These are phyloP conservation scores for Cosmia pyralina DNA, from an alignment of 2,888 invertebrate species.

Conservation along the genomic window DNA sequence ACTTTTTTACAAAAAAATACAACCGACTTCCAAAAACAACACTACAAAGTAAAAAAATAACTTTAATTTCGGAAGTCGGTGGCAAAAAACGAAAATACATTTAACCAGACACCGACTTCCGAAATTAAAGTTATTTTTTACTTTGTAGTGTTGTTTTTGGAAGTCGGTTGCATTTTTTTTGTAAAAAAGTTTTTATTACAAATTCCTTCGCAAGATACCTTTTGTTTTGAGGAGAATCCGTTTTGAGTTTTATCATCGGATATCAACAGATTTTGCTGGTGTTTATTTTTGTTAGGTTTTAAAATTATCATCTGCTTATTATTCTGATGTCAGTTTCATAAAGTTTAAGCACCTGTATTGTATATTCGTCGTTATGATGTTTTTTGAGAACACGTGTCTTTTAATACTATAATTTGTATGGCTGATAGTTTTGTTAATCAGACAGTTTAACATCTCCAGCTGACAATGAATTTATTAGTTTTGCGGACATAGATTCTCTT, in stretches of 20 bases:
- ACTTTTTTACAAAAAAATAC: too few relatives aligned
- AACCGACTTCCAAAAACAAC: too few relatives aligned
- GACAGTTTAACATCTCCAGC: background rate
- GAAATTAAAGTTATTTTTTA: too few relatives aligned
- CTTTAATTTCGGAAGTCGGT: too few relatives aligned
- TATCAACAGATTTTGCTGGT: background rate
- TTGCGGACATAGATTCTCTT: too few relatives aligned
- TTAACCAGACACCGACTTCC: too few relatives aligned
- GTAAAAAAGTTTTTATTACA: too few relatives aligned
- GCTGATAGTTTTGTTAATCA: background rate
- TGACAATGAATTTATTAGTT: background rate
- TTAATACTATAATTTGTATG: conserved; percentile 17
- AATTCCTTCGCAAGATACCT: background rate
- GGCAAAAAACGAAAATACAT: too few relatives aligned
- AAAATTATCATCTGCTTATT: conserved; percentile 3
- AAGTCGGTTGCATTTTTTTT: too few relatives aligned
- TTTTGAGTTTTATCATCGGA: background rate
- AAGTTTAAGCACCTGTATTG: conserved; percentile 6
- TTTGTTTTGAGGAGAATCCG: background rate
- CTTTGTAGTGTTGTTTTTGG: too few relatives aligned
- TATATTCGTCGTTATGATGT: background rate
- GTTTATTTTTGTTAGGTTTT: background rate
- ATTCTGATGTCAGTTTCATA: conserved; percentile 1
- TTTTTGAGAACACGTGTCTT: conserved; percentile 16
- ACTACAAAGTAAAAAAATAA: too few relatives aligned